A percentile compares a stretch with the other conserved stretches of the same genome.
Conservation (phyloP, 2,113 vertebrate species). For the Chitala chitala region DNA sequence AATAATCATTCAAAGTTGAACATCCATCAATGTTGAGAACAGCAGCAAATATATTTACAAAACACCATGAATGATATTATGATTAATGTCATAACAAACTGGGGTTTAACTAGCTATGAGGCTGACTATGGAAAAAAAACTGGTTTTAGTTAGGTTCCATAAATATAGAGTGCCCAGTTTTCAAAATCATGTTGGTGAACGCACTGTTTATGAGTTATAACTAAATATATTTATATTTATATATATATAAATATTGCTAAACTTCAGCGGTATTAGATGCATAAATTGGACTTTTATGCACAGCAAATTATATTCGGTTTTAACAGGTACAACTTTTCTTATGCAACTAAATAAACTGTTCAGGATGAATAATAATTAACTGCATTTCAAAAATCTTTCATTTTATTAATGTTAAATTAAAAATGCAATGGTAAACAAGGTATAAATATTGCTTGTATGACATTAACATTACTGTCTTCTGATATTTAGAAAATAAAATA, state of each 20-base stretch:
- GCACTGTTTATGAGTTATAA: constrained; percentile 4
- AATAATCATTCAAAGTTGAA: constrained; percentile 82
- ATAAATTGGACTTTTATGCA: constrained; percentile 13
- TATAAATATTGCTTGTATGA: constrained; percentile 59
- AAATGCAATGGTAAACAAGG: constrained; percentile 39
- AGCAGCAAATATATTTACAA: constrained; percentile 71
- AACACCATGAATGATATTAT: constrained; percentile 66
- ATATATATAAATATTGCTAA: constrained; percentile 27
- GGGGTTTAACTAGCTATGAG: constrained; percentile 11
- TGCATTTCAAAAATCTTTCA: constrained; percentile 10
- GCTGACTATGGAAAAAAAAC: constrained; percentile 5
- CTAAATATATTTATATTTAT: constrained; percentile 2
- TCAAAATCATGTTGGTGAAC: neutral
- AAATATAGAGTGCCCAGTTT: constrained; percentile 15
- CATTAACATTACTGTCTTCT: constrained; percentile 44
- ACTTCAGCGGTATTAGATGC: constrained; percentile 11
- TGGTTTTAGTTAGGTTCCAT: constrained; percentile 10
- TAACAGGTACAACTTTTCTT: neutral
- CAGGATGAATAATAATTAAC: neutral
- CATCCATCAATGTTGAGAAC: constrained; percentile 75
- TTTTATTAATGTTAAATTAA: constrained; percentile 14
- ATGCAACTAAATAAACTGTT: neutral
- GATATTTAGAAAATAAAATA: constrained; percentile 37
- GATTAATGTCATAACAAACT: constrained; percentile 41
- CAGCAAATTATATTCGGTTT: neutral